Evolutionary conservation across 2,888 invertebrate genomes (phyloP).

Genomic region (Sisyra terminalis): DNA sequence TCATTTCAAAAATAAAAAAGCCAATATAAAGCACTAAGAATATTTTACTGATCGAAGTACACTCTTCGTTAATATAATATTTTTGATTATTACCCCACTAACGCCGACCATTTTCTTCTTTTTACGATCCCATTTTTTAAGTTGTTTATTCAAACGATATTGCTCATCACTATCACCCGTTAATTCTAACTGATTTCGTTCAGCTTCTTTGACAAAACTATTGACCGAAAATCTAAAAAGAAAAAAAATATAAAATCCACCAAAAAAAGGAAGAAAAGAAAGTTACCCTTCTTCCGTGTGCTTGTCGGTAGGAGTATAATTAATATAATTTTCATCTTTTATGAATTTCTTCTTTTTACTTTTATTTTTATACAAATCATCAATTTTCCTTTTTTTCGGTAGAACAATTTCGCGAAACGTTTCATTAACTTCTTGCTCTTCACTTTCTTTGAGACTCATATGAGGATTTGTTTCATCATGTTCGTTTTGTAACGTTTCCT

Average conservation of each 20-base stretch:
- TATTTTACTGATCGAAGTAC: too few species aligned
- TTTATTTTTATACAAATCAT: conserved; percentile 37
- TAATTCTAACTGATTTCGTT: conserved; percentile 65
- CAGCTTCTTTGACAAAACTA: conserved; percentile 64
- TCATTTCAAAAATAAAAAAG: too few species aligned
- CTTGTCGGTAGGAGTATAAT: conserved; percentile 69
- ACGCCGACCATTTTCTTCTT: conserved; percentile 85
- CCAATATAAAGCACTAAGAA: too few species aligned
- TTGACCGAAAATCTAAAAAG: conserved; percentile 52
- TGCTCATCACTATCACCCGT: conserved; percentile 61
- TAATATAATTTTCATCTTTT: conserved; percentile 70
- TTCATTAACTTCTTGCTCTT: conserved; percentile 34
- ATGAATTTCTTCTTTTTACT: conserved; percentile 33
- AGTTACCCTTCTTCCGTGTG: conserved; percentile 66
- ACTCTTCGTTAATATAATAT: too few species aligned
- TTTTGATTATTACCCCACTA: conserved; percentile 32
- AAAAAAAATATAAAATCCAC: conserved; percentile 7
- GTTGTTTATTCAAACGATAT: conserved; percentile 38
- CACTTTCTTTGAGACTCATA: conserved; percentile 25
- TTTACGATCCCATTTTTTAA: conserved; percentile 84
- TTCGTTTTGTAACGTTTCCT: conserved; percentile 22
- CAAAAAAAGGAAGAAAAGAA: conserved; percentile 6
- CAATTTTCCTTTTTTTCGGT: conserved; percentile 37
- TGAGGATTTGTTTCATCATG: conserved; percentile 21
- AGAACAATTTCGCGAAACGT: conserved; percentile 39